Conservation (phyloP, 2,113 vertebrate species). For the Ifrita kowaldi region DNA sequence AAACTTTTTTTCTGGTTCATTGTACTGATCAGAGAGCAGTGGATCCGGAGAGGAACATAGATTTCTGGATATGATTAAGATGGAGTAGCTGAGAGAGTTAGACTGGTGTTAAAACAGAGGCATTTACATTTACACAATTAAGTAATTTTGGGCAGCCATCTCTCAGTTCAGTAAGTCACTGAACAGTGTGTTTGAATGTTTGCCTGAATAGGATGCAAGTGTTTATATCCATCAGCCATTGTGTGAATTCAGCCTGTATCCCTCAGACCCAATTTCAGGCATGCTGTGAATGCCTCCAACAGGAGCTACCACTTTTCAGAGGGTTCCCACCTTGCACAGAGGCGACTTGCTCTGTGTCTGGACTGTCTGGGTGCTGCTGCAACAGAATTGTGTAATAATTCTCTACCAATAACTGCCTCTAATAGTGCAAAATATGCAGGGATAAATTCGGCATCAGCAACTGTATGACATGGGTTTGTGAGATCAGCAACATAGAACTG, state of each 20-base stretch:
- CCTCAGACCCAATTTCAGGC: not conserved
- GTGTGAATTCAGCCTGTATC: not conserved
- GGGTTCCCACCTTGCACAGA: not conserved
- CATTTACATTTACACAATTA: not conserved
- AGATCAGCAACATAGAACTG: not conserved
- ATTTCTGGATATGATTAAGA: not conserved
- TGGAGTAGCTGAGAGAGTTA: not conserved
- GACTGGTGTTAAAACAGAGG: not conserved
- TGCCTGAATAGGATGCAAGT: not conserved
- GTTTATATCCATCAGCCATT: not conserved
- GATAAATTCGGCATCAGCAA: not conserved
- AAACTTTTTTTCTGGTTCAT: conserved; percentile 38
- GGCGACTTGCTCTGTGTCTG: not conserved
- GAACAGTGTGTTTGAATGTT: not conserved
- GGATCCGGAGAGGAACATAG: not conserved
- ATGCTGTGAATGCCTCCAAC: not conserved
- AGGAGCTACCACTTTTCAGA: not conserved
- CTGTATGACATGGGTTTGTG: not conserved
- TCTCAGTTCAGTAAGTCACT: not conserved
- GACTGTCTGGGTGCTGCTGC: not conserved
- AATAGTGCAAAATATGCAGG: not conserved
- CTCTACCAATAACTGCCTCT: not conserved
- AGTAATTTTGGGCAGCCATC: not conserved
- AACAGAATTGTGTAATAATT: not conserved
- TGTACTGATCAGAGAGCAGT: not conserved